Evolutionary conservation across 2,888 invertebrate species (phyloP).

Genomic region (Dryadula phaetusa): DNA sequence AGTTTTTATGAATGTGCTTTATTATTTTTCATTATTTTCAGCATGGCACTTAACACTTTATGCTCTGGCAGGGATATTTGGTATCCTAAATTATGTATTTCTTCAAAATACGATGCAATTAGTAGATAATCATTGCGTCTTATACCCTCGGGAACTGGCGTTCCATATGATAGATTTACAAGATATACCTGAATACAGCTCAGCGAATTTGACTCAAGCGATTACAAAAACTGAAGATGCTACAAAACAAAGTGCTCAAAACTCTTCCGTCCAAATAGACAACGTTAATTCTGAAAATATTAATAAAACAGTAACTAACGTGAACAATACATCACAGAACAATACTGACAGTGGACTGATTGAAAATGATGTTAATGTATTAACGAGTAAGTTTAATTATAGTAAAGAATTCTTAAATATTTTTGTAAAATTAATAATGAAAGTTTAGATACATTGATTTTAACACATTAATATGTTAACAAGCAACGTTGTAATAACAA

Average conservation of each 20-base stretch:
- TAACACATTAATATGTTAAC: no score
- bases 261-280: slow-evolving; percentile 32
- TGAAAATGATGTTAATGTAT: slow-evolving; percentile 30
- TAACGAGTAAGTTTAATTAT: slow-evolving; percentile 32
- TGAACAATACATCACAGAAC: slow-evolving; percentile 25
- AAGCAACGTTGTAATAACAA: no score
- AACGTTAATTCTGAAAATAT: slow-evolving; percentile 25
- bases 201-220: slow-evolving; percentile 31
- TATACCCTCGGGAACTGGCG: slow-evolving; percentile 64
- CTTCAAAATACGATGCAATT: slow-evolving; percentile 68
- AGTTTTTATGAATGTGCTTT: neutral
- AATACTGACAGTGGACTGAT: slow-evolving; percentile 19
- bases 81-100: slow-evolving; percentile 71
- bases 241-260: slow-evolving; percentile 40
- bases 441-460: no score
- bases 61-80: slow-evolving; percentile 65
- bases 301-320: slow-evolving; percentile 29
- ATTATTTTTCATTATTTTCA: slow-evolving; percentile 47
- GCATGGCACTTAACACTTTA: slow-evolving; percentile 72
- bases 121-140: slow-evolving; percentile 65
- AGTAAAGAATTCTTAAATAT: neutral
- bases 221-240: slow-evolving; percentile 29
- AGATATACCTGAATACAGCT: slow-evolving; percentile 44
- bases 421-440: neutral
- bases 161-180: slow-evolving; percentile 59